Evolutionary conservation across 2,888 invertebrate species (phyloP).

Genomic region (Ypsolopha scabrella): DNA sequence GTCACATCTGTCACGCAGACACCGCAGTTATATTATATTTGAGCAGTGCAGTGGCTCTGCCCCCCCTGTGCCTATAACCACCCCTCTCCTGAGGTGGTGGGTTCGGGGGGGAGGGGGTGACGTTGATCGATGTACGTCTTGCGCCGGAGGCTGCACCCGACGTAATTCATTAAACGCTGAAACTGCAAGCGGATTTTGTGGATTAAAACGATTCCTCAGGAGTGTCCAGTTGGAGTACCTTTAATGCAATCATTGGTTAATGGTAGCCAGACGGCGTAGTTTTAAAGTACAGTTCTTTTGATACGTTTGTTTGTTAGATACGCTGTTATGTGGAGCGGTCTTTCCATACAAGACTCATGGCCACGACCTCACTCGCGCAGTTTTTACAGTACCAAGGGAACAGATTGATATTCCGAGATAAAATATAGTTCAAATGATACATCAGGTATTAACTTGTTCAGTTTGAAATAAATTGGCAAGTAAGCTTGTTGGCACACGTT

Average conservation of each 20-base stretch:
- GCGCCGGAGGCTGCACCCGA: conserved; percentile 71
- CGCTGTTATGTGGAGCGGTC: background rate
- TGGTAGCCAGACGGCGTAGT: background rate
- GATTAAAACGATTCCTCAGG: conserved; percentile 69
- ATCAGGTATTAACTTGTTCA: too few relatives aligned
- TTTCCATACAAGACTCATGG: too few relatives aligned
- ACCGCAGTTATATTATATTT: conserved; percentile 59
- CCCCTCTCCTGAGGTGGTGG: conserved; percentile 19
- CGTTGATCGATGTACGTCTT: conserved; percentile 77
- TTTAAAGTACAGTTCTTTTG: background rate
- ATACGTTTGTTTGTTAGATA: background rate
- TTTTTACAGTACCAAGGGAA: too few relatives aligned
- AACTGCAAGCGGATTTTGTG: conserved; percentile 69
- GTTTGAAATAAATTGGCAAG: too few relatives aligned
- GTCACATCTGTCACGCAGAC: conserved; percentile 4
- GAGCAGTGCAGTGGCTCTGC: conserved; percentile 47
- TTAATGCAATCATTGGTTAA: background rate
- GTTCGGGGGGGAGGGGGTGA: conserved; percentile 40
- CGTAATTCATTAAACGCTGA: conserved; percentile 71
- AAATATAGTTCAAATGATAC: too few relatives aligned
- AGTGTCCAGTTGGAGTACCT: conserved; percentile 37
- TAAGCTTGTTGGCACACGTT: too few relatives aligned
- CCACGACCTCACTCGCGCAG: too few relatives aligned
- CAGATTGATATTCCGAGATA: too few relatives aligned
- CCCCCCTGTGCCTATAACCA: conserved; percentile 48